Percentiles rank a stretch among this genome's conserved stretches.
Conservation (phyloP, 2,113 vertebrate genomes). For the Thamnaconus septentrionalis region DNA sequence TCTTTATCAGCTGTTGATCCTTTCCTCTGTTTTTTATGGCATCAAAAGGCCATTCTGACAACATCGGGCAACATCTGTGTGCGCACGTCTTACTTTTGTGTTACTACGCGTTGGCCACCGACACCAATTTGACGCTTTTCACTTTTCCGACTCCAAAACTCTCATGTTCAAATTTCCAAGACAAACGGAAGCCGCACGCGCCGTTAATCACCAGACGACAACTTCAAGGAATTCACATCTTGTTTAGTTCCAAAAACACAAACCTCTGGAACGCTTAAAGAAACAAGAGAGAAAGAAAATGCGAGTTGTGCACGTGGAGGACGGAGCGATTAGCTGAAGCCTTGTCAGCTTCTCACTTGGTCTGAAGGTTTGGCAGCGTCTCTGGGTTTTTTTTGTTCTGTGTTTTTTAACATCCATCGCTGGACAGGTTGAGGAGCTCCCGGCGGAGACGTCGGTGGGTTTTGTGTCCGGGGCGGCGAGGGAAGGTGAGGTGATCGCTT, state of each 20-base stretch:
- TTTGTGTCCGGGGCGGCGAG: constrained; percentile 3
- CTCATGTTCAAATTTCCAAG: too few species aligned
- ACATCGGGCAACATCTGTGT: too few species aligned
- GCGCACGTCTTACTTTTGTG: too few species aligned
- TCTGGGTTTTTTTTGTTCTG: background rate
- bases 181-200: too few species aligned
- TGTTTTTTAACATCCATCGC: constrained; percentile 5
- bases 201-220: too few species aligned
- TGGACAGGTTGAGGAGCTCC: background rate
- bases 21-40: too few species aligned
- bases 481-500: constrained; percentile 34
- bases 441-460: constrained; percentile 12
- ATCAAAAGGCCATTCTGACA: too few species aligned
- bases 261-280: constrained; percentile 60
- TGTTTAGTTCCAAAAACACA: constrained; percentile 27
- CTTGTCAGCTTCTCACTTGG: constrained; percentile 11
- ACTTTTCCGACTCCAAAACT: too few species aligned
- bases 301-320: constrained; percentile 25
- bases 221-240: too few species aligned
- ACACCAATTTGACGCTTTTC: too few species aligned
- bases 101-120: too few species aligned
- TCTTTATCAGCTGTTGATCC: too few species aligned
- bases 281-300: constrained; percentile 58
- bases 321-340: constrained; percentile 36
- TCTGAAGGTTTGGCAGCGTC: background rate